Base-by-base conservation (phyloP, 2,797 vertebrate species). In the Cyprinella venusta region DNA sequence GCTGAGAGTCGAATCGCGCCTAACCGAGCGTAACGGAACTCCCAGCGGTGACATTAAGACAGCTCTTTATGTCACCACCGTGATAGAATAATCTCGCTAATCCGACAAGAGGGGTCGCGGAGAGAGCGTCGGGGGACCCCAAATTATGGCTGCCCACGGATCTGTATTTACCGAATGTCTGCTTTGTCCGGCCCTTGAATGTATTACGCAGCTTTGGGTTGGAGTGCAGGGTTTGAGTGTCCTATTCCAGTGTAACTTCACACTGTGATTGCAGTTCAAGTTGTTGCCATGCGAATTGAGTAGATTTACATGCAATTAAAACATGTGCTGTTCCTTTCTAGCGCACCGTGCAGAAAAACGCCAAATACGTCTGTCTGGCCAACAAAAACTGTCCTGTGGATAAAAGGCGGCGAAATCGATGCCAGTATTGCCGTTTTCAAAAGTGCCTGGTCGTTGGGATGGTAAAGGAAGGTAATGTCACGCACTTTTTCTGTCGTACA, bases 341-440 rank as follows among this genome's bases (percentile, higher is more conserved):
- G 98, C 96, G 97, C 87, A 99, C 97, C 0, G 97, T 98, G 84
- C 97, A 98, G 93, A 99, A 99, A 94, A 98, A 98, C 72, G 97
- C 97, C 83, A 98, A 97, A 88, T 99, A 99, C 69, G 96, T 98
- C 84, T 99, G 97, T 87, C 91, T 99, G 93, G 97, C 97, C 36
- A 96, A 97, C 91, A 97, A 97, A 92, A 97, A 95, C 91, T 98
- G 97, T 91, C 97, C 96, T 0, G 97, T 99, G 90, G 98, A 99
- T 94, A 98, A 98, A 87, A 95, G 97, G 84, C 94, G 97, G 87
- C 93, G 97, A 90, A 98, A 99, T 92, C 94, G 98, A 82, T 99
- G 98, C 90, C 97, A 99, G 82, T 98, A 97, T 80, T 99, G 97
- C 83, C 96, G 97, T 84, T 99, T 98, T 92, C 97, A 99, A 94